A percentile compares a stretch with the other conserved stretches of the same genome.
phyloP scores from a whole-genome alignment of 2,797 vertebrate genomes.

The Takifugu rubripes region DNA sequence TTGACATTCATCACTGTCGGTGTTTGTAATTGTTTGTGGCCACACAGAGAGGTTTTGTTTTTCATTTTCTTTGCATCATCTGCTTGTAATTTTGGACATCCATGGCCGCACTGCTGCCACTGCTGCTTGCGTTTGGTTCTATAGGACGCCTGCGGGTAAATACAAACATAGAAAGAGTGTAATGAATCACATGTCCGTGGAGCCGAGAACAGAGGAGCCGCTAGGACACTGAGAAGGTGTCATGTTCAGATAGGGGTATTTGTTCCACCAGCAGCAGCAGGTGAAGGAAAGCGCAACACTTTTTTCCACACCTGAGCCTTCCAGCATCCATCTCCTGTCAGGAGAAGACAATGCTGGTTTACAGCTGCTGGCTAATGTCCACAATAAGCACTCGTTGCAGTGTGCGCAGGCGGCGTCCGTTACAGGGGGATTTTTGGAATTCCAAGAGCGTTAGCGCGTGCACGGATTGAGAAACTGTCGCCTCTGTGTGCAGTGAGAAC shows the following conservation, averaged over 20 bases:
- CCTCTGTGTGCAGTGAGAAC: constrained; percentile 82
- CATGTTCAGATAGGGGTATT: constrained; percentile 57
- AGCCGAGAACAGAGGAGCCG: constrained; percentile 30
- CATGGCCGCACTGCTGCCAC: constrained; percentile 51
- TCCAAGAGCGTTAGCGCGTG: not conserved
- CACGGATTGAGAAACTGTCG: not conserved
- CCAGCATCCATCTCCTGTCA: constrained; percentile 20
- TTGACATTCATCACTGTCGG: constrained; percentile 1
- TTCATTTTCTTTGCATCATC: constrained; percentile 1
- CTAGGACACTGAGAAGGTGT: constrained; percentile 10
- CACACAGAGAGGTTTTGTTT: too few relatives aligned
- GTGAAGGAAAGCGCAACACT: constrained; percentile 60
- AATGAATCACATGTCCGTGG: constrained; percentile 26
- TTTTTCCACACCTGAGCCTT: constrained; percentile 32
- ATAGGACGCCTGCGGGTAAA: too few relatives aligned
- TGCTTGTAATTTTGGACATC: constrained; percentile 72
- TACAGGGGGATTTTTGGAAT: too few relatives aligned
- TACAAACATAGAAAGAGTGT: too few relatives aligned
- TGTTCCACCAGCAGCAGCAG: constrained; percentile 62
- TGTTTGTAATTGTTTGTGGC: constrained; percentile 48
- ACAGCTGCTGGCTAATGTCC: constrained; percentile 6
- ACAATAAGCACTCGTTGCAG: too few relatives aligned
- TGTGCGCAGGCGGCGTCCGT: too few relatives aligned
- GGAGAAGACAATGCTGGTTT: constrained; percentile 58
- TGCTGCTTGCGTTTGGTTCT: constrained; percentile 33